Evolutionary conservation across 1,140 invertebrate species (phyloP), one percentile per base, ranked within the genome.

Genomic region (Calliopsis andreniformis): DNA sequence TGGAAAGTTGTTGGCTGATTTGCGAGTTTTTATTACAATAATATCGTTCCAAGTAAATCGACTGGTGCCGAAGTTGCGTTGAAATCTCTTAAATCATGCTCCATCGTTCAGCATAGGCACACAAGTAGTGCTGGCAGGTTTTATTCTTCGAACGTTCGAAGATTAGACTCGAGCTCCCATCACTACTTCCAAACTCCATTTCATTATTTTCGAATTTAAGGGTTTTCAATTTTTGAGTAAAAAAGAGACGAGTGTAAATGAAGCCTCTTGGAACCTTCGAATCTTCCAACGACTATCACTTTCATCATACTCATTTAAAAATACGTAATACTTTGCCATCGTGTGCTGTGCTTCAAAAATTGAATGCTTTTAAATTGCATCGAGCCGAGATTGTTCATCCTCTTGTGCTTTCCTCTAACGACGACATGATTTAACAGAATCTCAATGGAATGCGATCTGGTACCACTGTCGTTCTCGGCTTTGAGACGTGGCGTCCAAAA

Each of bases 1-100:
- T 67, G 63, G 63, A 75, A 67, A 67, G 51, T 75, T 66, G 71
- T 75, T 75, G 63, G 71, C 71, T 75, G 71, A 67, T 66, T 75
- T 67, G 47, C 71, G 42, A 75, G 14, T 75, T 75, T 75, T 75
- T 75, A 75, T 67, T 67, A 75, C 66, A 39, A 63, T 63, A 47
- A 67, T 66, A 67, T 75, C 63, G 62, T 67, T 75, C 42, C 42
- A 25, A 75, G 30, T 20, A 55, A 67, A 58, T 67, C 51, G 39
- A 56, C 42, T 73, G 42, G 30, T 75, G 67, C 42, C 43, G 59
- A 47, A 55, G 51, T 64, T 56, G 18, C 28, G 20, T 56, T 45
- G 2, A 39, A 67, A 12, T 56, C 66, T 56, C 53, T 47, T 56
- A 35, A n/a, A 67, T 20, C 63, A 20, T 35, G 51, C 43, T 10